Percentiles rank a stretch among this genome's conserved stretches.
These are phyloP conservation scores for Macrosiphum euphorbiae DNA, from an alignment of 2,888 invertebrate species.

Conservation along the genomic window DNA sequence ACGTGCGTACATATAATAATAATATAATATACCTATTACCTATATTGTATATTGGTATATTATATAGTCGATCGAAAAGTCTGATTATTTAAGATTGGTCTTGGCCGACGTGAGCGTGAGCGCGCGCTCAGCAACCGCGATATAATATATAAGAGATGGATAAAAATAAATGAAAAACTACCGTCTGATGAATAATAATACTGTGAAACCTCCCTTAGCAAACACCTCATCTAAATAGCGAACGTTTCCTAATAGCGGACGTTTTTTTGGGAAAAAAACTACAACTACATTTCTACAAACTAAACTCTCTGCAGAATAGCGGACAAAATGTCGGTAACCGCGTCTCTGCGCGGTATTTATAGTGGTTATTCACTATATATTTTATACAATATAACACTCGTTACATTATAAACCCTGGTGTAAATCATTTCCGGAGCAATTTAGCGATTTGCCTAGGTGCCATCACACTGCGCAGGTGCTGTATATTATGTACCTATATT, in stretches of 20 bases:
- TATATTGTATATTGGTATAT: background rate
- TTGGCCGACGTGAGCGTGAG: background rate
- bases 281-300: no score
- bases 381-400: background rate
- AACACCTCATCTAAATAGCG: no score
- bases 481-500: background rate
- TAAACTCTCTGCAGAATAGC: no score
- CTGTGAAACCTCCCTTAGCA: no score
- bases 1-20: background rate
- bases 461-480: background rate
- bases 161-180: background rate
- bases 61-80: conserved; percentile 31
- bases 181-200: background rate
- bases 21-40: background rate
- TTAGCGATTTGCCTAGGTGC: conserved; percentile 21
- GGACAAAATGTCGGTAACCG: no score
- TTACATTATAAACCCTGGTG: background rate
- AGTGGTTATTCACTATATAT: background rate
- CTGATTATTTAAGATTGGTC: conserved; percentile 36
- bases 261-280: no score
- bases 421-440: conserved; percentile 14
- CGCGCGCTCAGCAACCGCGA: no score
- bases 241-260: no score
- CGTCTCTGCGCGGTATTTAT: no score
- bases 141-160: background rate